phyloP scores from a whole-genome alignment of 2,888 invertebrate species.

The Ommatoiulus sabulosus region DNA sequence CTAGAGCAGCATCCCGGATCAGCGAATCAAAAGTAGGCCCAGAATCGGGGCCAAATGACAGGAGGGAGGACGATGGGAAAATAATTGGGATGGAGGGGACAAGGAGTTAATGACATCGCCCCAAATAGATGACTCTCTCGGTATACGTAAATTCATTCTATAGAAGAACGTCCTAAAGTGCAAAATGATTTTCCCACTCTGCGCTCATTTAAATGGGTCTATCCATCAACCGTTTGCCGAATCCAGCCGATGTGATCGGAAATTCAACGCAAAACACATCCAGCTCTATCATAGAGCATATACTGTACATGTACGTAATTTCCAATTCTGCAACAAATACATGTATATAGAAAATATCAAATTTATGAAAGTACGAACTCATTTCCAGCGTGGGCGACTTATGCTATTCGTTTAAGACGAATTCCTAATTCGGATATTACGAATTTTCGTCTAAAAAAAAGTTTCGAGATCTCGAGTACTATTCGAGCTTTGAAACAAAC shows the following conservation, averaged over 20 bases:
- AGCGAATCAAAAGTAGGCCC: background rate
- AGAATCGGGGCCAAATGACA: background rate
- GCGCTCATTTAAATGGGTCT: background rate
- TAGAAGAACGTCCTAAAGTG: background rate
- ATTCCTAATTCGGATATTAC: no score
- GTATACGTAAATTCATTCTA: background rate
- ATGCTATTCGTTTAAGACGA: no score
- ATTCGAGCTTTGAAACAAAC: no score
- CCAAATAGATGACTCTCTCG: background rate
- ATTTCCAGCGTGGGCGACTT: no score
- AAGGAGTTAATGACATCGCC: constrained; percentile 18
- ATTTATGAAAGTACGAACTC: no score
- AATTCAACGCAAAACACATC: background rate
- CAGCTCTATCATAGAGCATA: no score
- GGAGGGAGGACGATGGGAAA: background rate
- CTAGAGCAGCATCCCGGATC: background rate
- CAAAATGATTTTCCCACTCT: constrained; percentile 15
- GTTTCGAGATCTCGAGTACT: no score
- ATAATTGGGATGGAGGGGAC: constrained; percentile 6
- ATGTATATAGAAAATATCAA: no score
- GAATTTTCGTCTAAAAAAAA: no score
- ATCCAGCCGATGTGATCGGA: background rate
- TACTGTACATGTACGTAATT: background rate
- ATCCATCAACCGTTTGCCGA: background rate
- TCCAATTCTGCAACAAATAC: no score